Evolutionary conservation across 2,113 vertebrate species (phyloP).

Genomic region (Menidia beryllina): DNA sequence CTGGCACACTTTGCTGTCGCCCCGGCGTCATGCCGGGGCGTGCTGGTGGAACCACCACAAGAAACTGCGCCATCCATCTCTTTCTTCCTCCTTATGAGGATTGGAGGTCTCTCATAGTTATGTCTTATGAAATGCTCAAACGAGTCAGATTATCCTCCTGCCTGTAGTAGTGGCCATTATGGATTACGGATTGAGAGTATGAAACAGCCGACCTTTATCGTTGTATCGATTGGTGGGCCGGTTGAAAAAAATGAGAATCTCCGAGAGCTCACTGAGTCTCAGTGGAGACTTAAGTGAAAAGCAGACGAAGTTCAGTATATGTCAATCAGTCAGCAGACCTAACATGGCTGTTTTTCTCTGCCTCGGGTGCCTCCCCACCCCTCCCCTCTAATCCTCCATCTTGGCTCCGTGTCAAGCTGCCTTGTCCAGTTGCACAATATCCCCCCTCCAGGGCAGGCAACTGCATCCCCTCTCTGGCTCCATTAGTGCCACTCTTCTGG

Average conservation of each 20-base stretch:
- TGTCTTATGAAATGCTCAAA: background rate
- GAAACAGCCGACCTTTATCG: too few species aligned
- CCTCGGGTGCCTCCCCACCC: constrained; percentile 57
- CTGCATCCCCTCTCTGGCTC: constrained; percentile 78
- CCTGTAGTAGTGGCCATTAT: too few species aligned
- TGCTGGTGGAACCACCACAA: too few species aligned
- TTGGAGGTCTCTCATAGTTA: too few species aligned
- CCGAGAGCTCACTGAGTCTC: constrained; percentile 28
- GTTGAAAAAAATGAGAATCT: constrained; percentile 22
- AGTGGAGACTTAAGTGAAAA: constrained; percentile 42
- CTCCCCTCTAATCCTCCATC: constrained; percentile 74
- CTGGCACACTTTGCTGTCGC: too few species aligned
- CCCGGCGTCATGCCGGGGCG: too few species aligned
- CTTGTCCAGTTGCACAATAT: constrained; percentile 82
- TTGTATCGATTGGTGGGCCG: too few species aligned
- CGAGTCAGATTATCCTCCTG: background rate
- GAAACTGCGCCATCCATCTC: too few species aligned
- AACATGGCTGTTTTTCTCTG: constrained; percentile 77
- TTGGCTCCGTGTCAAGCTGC: constrained; percentile 77
- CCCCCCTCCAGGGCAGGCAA: constrained; percentile 77
- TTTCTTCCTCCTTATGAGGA: too few species aligned
- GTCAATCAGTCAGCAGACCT: constrained; percentile 80
- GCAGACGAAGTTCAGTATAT: constrained; percentile 60
- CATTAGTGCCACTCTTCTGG: constrained; percentile 81
- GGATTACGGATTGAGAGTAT: too few species aligned